Conservation (phyloP, 2,797 vertebrate genomes). For the Trachops cirrhosus region DNA sequence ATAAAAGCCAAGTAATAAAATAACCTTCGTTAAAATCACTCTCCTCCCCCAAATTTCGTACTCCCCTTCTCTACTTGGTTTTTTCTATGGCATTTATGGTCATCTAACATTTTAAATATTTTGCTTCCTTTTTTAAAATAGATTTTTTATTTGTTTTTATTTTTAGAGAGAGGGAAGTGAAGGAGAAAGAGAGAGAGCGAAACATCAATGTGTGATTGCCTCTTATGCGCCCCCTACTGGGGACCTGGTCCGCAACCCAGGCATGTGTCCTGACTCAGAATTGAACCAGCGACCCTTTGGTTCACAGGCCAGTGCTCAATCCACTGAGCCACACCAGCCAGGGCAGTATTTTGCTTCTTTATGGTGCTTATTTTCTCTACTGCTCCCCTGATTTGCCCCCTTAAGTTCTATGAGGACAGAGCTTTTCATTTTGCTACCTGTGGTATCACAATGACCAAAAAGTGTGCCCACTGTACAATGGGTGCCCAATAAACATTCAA, state of each 20-base stretch:
- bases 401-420: not conserved
- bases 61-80: not conserved
- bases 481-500: not conserved
- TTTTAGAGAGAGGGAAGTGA: too few species aligned
- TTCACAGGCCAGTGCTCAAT: too few species aligned
- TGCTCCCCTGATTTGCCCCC: not conserved
- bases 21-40: not conserved
- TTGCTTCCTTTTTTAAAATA: not conserved
- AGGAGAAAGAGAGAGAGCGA: too few species aligned
- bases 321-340: too few species aligned
- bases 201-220: too few species aligned
- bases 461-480: not conserved
- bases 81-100: not conserved
- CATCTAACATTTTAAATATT: not conserved
- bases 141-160: too few species aligned
- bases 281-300: too few species aligned
- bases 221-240: too few species aligned
- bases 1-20: conserved; percentile 1
- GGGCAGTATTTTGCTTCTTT: not conserved
- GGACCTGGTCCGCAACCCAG: too few species aligned
- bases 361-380: not conserved
- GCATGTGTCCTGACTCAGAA: too few species aligned
- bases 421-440: not conserved
- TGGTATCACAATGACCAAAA: not conserved
- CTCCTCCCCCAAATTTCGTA: not conserved